phyloP scores from a whole-genome alignment of 1,140 invertebrate species.

The Bombus affinis region DNA sequence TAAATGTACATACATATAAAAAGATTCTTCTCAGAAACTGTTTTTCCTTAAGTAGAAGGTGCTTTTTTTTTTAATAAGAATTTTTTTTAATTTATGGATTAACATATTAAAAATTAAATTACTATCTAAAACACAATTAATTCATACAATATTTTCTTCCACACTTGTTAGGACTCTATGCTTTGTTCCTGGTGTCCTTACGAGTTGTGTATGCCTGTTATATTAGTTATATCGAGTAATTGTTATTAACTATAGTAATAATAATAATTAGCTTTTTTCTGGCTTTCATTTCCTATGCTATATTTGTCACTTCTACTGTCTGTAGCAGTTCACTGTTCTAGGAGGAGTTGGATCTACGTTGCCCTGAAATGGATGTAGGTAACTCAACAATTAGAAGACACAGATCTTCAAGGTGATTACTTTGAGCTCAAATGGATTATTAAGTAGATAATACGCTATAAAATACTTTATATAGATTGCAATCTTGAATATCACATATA shows the following conservation, averaged over 20 bases:
- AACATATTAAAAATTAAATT: neutral
- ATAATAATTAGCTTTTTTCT: neutral
- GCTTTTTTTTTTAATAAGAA: no score
- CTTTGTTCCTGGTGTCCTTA: conserved; percentile 53
- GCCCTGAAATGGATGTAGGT: conserved; percentile 75
- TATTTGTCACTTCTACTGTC: conserved; percentile 69
- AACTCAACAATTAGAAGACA: conserved; percentile 74
- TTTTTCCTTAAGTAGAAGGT: no score
- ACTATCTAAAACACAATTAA: neutral
- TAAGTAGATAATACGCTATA: neutral
- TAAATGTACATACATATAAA: no score
- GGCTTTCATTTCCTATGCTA: conserved; percentile 2
- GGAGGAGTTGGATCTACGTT: conserved; percentile 80
- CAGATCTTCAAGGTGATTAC: conserved; percentile 78
- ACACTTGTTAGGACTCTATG: conserved; percentile 62
- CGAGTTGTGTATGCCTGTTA: conserved; percentile 53
- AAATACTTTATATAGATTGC: neutral
- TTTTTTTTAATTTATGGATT: no score
- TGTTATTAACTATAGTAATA: no score
- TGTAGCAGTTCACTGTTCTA: conserved; percentile 79
- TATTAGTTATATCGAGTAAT: neutral
- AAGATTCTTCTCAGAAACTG: no score
- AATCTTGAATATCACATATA: neutral
- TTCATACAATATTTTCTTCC: neutral
- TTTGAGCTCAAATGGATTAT: neutral